Conservation (phyloP, 2,888 invertebrate species). For the Hyposoter didymator region DNA sequence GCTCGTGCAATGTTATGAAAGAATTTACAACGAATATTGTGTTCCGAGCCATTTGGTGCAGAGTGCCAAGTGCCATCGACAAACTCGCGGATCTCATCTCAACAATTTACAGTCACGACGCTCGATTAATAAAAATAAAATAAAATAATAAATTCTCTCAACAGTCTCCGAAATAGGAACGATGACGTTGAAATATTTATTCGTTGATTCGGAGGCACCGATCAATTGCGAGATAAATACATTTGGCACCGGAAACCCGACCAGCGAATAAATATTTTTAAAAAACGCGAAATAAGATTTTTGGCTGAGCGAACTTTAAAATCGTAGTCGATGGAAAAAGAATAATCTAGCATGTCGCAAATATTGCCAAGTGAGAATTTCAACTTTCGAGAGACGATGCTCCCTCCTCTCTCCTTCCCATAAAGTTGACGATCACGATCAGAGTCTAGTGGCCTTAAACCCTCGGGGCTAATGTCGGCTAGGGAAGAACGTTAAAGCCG, state of each 20-base stretch:
- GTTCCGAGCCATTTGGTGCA: too few relatives aligned
- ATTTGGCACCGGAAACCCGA: background rate
- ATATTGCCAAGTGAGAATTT: constrained; percentile 13
- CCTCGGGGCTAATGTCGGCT: constrained; percentile 65
- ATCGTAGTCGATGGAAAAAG: background rate
- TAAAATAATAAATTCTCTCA: background rate
- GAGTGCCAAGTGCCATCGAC: background rate
- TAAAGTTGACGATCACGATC: constrained; percentile 56
- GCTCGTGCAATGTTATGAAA: background rate
- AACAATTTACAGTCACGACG: background rate
- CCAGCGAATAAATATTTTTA: background rate
- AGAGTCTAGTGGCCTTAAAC: constrained; percentile 64
- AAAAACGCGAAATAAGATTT: background rate
- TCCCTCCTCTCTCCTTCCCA: constrained; percentile 53
- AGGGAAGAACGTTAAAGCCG: constrained; percentile 68
- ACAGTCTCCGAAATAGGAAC: background rate
- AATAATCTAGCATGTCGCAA: background rate
- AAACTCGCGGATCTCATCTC: background rate
- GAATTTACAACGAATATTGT: background rate
- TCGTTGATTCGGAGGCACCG: background rate
- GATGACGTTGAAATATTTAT: background rate
- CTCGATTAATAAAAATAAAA: background rate
- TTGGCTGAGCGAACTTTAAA: background rate
- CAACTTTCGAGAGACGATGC: constrained; percentile 33
- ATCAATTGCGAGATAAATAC: background rate